Conservation (phyloP, 2,113 vertebrate species). For the Spea bombifrons region DNA sequence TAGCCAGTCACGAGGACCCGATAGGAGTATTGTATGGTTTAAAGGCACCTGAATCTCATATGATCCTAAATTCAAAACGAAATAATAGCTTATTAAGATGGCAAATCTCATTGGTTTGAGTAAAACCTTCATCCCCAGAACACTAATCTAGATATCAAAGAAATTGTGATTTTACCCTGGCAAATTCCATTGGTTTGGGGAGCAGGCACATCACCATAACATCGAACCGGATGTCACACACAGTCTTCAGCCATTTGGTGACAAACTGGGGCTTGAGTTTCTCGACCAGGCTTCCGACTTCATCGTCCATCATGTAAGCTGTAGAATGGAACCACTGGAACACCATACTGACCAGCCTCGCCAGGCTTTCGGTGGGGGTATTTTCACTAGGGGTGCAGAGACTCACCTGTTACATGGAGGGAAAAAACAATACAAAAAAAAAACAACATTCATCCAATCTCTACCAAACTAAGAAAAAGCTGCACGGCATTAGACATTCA, state of each 20-base stretch:
- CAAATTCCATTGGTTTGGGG: conserved; percentile 97
- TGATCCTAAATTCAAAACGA: too few relatives aligned
- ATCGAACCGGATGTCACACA: conserved; percentile 95
- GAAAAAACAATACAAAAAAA: conserved; percentile 20
- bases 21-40: too few relatives aligned
- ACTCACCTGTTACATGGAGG: conserved; percentile 77
- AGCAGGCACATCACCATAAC: conserved; percentile 99
- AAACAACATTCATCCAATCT: not conserved
- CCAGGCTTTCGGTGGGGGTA: conserved; percentile 94
- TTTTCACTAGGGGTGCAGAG: conserved; percentile 97
- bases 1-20: too few relatives aligned
- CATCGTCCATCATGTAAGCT: conserved; percentile 98
- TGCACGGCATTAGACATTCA: too few relatives aligned
- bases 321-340: conserved; percentile 99
- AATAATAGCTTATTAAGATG: too few relatives aligned
- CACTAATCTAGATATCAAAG: too few relatives aligned
- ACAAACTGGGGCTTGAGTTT: conserved; percentile 99
- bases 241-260: conserved; percentile 97
- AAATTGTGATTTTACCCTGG: conserved; percentile 73
- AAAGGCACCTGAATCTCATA: too few relatives aligned
- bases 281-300: conserved; percentile 96
- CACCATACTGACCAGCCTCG: conserved; percentile 95
- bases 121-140: too few relatives aligned
- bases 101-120: too few relatives aligned
- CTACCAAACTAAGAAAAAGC: not conserved